Evolutionary conservation across 2,797 vertebrate genomes (phyloP).

Genomic region (Philypnodon macrostomus): DNA sequence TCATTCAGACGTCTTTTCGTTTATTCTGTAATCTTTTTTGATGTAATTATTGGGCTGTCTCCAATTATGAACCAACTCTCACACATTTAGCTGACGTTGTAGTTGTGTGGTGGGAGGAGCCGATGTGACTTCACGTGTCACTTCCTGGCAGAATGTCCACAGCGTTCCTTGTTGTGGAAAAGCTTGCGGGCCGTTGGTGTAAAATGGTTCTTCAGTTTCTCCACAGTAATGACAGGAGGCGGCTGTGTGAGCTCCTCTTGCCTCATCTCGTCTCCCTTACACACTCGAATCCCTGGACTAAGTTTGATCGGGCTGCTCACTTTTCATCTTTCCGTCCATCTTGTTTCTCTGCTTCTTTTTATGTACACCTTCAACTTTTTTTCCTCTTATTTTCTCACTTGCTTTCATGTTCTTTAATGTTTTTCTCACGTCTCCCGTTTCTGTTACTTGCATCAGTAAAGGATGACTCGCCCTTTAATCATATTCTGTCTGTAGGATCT

Average conservation of each 20-base stretch:
- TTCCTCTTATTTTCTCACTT: neutral
- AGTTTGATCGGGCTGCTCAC: slow-evolving; percentile 15
- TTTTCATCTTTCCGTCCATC: slow-evolving; percentile 16
- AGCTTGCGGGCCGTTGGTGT: slow-evolving; percentile 41
- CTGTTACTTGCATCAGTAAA: slow-evolving; percentile 31
- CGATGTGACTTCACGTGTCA: slow-evolving; percentile 40
- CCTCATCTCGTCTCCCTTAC: slow-evolving; percentile 37
- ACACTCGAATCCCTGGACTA: slow-evolving; percentile 26
- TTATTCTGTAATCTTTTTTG: too few relatives aligned
- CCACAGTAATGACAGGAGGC: slow-evolving; percentile 25
- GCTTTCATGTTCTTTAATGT: slow-evolving; percentile 20
- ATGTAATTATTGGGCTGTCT: slow-evolving; percentile 3
- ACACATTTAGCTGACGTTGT: neutral
- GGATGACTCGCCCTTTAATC: slow-evolving; percentile 36
- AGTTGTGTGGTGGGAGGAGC: slow-evolving; percentile 14
- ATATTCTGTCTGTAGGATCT: slow-evolving; percentile 26
- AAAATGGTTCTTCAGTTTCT: slow-evolving; percentile 37
- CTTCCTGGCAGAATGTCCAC: slow-evolving; percentile 43
- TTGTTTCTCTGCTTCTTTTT: slow-evolving; percentile 8
- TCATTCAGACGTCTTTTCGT: too few relatives aligned
- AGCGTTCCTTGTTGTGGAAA: slow-evolving; percentile 38
- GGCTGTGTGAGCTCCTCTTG: slow-evolving; percentile 49
- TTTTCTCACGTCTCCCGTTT: slow-evolving; percentile 9
- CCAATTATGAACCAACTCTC: neutral
- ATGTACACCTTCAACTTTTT: neutral